Evolutionary conservation across 1,140 invertebrate genomes (phyloP).

Genomic region (Atta cephalotes): DNA sequence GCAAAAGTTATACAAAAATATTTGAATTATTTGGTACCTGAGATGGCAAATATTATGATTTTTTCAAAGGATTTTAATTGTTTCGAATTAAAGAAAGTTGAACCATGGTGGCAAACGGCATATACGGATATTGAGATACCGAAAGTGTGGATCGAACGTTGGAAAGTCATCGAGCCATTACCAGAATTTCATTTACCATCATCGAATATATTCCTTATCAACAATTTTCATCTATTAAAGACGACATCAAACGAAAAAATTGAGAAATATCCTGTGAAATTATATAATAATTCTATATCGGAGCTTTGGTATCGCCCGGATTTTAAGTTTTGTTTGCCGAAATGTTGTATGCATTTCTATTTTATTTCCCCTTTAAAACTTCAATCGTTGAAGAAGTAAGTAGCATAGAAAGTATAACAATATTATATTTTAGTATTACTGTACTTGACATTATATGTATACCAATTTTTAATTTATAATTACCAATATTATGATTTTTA

Average conservation of each 20-base stretch:
- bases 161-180: slow-evolving; percentile 87
- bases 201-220: slow-evolving; percentile 94
- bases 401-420: neutral
- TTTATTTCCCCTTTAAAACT: slow-evolving; percentile 90
- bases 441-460: no score
- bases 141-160: slow-evolving; percentile 86
- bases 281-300: slow-evolving; percentile 88
- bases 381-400: slow-evolving; percentile 89
- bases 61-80: slow-evolving; percentile 88
- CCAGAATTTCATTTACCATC: slow-evolving; percentile 90
- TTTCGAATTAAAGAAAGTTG: slow-evolving; percentile 88
- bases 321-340: slow-evolving; percentile 94
- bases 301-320: slow-evolving; percentile 96
- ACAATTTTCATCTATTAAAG: slow-evolving; percentile 91
- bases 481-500: neutral
- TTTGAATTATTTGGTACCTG: slow-evolving; percentile 89
- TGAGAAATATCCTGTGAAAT: slow-evolving; percentile 88
- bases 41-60: slow-evolving; percentile 92
- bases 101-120: slow-evolving; percentile 91
- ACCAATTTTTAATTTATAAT: neutral
- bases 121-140: slow-evolving; percentile 89
- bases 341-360: slow-evolving; percentile 91
- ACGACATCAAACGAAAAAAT: slow-evolving; percentile 75
- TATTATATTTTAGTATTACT: no score
- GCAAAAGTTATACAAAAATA: slow-evolving; percentile 90